These are phyloP conservation scores for Tortrix viridana DNA, from an alignment of 2,888 invertebrate genomes.

Conservation along the genomic window DNA sequence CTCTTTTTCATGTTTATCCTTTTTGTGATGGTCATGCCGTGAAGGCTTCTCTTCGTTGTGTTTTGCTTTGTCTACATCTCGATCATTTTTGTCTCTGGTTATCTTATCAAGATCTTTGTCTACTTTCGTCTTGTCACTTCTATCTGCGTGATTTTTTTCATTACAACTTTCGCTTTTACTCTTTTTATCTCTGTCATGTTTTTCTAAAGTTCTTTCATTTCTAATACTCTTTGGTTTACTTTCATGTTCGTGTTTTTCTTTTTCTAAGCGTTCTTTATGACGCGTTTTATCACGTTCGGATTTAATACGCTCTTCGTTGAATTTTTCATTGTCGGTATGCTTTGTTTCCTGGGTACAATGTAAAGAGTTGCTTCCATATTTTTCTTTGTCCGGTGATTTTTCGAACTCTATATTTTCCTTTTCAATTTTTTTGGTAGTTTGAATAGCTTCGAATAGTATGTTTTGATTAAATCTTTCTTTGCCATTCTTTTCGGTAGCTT, in stretches of 20 bases:
- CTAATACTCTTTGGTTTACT: conserved; percentile 34
- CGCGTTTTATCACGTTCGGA: conserved; percentile 70
- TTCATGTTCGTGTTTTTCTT: conserved; percentile 60
- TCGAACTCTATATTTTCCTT: conserved; percentile 79
- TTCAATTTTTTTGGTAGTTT: conserved; percentile 58
- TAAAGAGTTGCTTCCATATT: conserved; percentile 52
- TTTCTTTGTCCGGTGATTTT: conserved; percentile 68
- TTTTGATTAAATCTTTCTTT: conserved; percentile 59
- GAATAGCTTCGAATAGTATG: conserved; percentile 50
- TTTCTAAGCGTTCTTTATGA: conserved; percentile 63
- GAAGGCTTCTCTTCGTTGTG: conserved; percentile 68
- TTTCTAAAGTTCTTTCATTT: conserved; percentile 47
- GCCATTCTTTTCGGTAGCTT: conserved; percentile 57
- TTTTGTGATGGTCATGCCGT: conserved; percentile 79
- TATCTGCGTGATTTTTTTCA: conserved; percentile 58
- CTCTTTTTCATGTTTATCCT: conserved; percentile 72
- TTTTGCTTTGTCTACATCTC: conserved; percentile 63
- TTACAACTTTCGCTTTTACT: conserved; percentile 51
- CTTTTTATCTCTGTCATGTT: conserved; percentile 71
- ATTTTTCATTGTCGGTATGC: conserved; percentile 64
- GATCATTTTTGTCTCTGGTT: conserved; percentile 57
- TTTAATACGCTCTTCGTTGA: conserved; percentile 66
- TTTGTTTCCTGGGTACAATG: conserved; percentile 53
- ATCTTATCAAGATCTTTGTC: conserved; percentile 63
- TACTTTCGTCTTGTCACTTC: conserved; percentile 52